Conservation (phyloP, 2,888 invertebrate species). For the Unio pictorum region DNA sequence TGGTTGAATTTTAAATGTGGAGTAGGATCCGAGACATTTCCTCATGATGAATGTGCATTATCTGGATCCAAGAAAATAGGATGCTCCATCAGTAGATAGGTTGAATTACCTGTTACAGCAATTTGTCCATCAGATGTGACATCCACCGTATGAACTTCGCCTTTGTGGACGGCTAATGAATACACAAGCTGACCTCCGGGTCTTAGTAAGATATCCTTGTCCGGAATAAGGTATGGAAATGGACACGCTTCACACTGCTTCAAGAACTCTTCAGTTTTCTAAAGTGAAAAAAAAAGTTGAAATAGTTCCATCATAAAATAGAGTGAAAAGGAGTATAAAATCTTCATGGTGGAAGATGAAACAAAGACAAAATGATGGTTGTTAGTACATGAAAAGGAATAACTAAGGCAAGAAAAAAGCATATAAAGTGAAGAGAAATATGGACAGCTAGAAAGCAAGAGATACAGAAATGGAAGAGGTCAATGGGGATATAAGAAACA, state of each 20-base stretch:
- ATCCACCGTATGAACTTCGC: constrained; percentile 45
- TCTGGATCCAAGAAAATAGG: background rate
- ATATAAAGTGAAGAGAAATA: no score
- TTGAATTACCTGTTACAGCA: constrained; percentile 19
- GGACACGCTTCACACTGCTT: constrained; percentile 36
- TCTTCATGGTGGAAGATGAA: no score
- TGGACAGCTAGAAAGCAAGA: no score
- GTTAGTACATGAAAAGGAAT: no score
- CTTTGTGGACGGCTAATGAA: constrained; percentile 53
- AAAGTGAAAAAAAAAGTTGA: background rate
- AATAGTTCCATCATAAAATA: no score
- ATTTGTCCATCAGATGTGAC: constrained; percentile 45
- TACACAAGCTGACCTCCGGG: constrained; percentile 58
- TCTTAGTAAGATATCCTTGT: constrained; percentile 41
- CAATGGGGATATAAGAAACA: no score
- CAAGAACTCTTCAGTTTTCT: constrained; percentile 32
- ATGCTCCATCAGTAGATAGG: background rate
- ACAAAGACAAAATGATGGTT: no score
- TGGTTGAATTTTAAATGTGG: no score
- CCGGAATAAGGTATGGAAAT: constrained; percentile 44
- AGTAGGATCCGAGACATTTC: no score
- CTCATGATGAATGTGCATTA: background rate
- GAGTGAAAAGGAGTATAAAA: no score
- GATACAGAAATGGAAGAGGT: no score
- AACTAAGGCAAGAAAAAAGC: no score